These are phyloP conservation scores for Eupithecia pulchellata DNA, from an alignment of 2,888 invertebrate genomes.

Conservation along the genomic window DNA sequence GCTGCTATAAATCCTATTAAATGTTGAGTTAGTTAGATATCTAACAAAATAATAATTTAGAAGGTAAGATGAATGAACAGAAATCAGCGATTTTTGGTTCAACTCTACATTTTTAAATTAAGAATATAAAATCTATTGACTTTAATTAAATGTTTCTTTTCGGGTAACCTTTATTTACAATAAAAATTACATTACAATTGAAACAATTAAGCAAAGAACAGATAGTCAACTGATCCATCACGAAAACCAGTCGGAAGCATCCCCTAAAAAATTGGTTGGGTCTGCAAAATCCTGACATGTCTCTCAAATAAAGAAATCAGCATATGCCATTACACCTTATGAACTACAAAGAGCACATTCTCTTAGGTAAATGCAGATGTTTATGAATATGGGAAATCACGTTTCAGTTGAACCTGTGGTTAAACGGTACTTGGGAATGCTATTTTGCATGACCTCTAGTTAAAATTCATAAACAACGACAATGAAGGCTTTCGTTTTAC, in stretches of 20 bases:
- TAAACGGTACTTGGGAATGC: conserved; percentile 39
- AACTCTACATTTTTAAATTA: not conserved
- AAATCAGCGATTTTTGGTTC: not conserved
- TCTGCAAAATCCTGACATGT: not conserved
- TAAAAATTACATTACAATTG: too few relatives aligned
- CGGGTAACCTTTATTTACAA: too few relatives aligned
- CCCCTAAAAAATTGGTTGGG: too few relatives aligned
- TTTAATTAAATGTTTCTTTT: too few relatives aligned
- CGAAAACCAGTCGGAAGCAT: too few relatives aligned
- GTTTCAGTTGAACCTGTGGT: conserved; percentile 39
- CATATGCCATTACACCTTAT: conserved; percentile 43
- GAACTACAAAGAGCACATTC: conserved; percentile 24
- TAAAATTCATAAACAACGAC: conserved; percentile 42
- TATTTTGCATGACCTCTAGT: conserved; percentile 35
- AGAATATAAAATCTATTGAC: not conserved
- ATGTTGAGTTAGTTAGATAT: not conserved
- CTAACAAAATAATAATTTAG: not conserved
- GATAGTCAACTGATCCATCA: too few relatives aligned
- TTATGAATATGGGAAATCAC: conserved; percentile 53
- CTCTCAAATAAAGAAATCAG: conserved; percentile 54
- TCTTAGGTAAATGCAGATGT: conserved; percentile 48
- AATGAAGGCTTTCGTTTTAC: conserved; percentile 11
- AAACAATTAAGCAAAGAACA: too few relatives aligned
- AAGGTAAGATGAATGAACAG: not conserved
- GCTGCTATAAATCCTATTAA: not conserved